Conservation (phyloP, 1,140 invertebrate genomes). For the Telenomus remus region DNA sequence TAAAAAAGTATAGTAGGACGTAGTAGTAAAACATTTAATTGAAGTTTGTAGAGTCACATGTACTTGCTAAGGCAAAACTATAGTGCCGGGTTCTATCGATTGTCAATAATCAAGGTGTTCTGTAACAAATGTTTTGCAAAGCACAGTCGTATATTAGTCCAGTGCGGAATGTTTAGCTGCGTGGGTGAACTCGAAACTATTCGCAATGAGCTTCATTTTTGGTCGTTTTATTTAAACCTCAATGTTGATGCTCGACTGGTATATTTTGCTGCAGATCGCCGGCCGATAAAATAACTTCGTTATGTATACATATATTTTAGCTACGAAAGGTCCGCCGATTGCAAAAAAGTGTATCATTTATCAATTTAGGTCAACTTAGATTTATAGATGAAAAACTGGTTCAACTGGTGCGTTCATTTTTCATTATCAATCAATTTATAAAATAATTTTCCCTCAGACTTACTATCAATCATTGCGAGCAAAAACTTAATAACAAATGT, state of each 20-base stretch:
- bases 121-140: constrained; percentile 60
- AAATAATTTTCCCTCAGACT: too few relatives aligned
- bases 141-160: constrained; percentile 30
- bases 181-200: constrained; percentile 44
- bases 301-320: neutral
- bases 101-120: constrained; percentile 72
- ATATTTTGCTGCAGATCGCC: constrained; percentile 4
- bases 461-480: too few relatives aligned
- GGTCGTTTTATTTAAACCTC: constrained; percentile 62
- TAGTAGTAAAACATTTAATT: neutral
- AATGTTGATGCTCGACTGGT: neutral
- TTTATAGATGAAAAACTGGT: constrained; percentile 41
- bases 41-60: constrained; percentile 26
- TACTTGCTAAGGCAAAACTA: constrained; percentile 24
- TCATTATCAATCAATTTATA: neutral
- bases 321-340: neutral
- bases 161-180: constrained; percentile 40
- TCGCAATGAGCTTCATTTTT: constrained; percentile 58
- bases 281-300: constrained; percentile 1
- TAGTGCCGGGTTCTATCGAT: constrained; percentile 65
- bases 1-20: neutral
- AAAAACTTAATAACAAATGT: too few relatives aligned
- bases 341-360: neutral
- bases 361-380: constrained; percentile 15
- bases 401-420: constrained; percentile 25